These are phyloP conservation scores for Stenoptilia bipunctidactyla DNA, from an alignment of 2,888 invertebrate species.

Conservation along the genomic window DNA sequence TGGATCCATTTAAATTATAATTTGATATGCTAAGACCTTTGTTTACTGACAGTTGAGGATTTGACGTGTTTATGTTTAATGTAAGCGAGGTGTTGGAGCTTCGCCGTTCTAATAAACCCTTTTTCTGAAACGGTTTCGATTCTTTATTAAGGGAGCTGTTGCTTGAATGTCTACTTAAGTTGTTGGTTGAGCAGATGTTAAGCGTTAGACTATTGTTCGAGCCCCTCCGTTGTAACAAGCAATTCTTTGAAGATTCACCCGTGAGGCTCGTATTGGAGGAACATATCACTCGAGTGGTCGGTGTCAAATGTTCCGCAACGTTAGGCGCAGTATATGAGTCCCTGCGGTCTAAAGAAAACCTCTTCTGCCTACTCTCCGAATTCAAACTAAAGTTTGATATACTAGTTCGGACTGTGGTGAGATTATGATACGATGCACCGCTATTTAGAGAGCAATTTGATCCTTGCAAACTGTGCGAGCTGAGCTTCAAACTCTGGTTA, in stretches of 20 bases:
- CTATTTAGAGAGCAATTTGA: constrained; percentile 65
- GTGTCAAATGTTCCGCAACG: constrained; percentile 59
- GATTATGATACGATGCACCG: constrained; percentile 54
- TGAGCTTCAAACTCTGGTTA: constrained; percentile 72
- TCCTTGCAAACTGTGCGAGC: constrained; percentile 65
- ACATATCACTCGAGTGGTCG: constrained; percentile 54
- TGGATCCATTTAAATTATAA: constrained; percentile 62
- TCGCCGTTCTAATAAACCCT: constrained; percentile 84
- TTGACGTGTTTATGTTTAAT: constrained; percentile 73
- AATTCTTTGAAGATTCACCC: constrained; percentile 65
- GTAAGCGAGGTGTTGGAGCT: constrained; percentile 94
- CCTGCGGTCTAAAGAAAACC: constrained; percentile 82
- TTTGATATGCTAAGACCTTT: constrained; percentile 61
- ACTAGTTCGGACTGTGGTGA: constrained; percentile 53
- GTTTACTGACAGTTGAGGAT: constrained; percentile 58
- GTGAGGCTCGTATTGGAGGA: constrained; percentile 59
- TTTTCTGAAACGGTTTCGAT: constrained; percentile 56
- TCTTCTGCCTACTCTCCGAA: constrained; percentile 58
- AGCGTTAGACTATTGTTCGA: constrained; percentile 90
- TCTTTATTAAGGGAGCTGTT: constrained; percentile 68
- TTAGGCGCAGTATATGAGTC: constrained; percentile 91
- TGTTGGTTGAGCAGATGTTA: constrained; percentile 72
- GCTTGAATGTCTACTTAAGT: constrained; percentile 67
- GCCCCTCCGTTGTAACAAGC: constrained; percentile 82
- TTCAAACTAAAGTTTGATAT: constrained; percentile 59